phyloP scores from a whole-genome alignment of 1,140 invertebrate species.

The Drosophila murphyi region DNA sequence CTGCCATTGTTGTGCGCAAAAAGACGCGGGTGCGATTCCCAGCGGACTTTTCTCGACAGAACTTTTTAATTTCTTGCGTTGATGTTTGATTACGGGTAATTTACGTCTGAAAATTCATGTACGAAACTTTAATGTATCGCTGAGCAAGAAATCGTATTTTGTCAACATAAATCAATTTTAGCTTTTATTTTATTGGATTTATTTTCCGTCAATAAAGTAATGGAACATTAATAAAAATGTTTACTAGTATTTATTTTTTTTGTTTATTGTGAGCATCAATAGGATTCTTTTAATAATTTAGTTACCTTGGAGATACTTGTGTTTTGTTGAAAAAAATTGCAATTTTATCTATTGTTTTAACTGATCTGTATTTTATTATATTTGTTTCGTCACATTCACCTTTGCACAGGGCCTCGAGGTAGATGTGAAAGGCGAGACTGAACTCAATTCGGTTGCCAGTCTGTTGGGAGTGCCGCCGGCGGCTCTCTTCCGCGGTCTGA shows the following conservation, averaged over 20 bases:
- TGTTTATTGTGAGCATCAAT: too few relatives aligned
- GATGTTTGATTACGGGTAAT: slow-evolving; percentile 76
- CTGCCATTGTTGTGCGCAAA: not conserved
- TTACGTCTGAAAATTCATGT: slow-evolving; percentile 81
- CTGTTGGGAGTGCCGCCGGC: slow-evolving; percentile 92
- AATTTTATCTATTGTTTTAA: slow-evolving; percentile 8
- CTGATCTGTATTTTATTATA: not conserved
- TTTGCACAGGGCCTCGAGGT: slow-evolving; percentile 87
- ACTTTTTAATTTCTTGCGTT: slow-evolving; percentile 63
- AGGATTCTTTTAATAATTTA: too few relatives aligned
- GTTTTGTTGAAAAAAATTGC: too few relatives aligned
- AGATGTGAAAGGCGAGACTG: slow-evolving; percentile 90
- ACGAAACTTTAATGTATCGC: slow-evolving; percentile 51
- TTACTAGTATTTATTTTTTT: too few relatives aligned
- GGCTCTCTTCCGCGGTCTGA: slow-evolving; percentile 92
- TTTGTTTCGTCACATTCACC: not conserved
- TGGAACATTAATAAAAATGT: too few relatives aligned
- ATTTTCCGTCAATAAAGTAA: too few relatives aligned
- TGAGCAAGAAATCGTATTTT: slow-evolving; percentile 73
- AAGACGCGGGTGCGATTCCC: slow-evolving; percentile 35
- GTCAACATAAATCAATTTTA: too few relatives aligned
- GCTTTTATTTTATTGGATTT: too few relatives aligned
- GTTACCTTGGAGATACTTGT: too few relatives aligned
- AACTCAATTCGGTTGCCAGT: slow-evolving; percentile 93
- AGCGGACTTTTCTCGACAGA: not conserved